These are phyloP conservation scores for Acrocephalus scirpaceus DNA, from an alignment of 2,797 vertebrate species.

Conservation along the genomic window DNA sequence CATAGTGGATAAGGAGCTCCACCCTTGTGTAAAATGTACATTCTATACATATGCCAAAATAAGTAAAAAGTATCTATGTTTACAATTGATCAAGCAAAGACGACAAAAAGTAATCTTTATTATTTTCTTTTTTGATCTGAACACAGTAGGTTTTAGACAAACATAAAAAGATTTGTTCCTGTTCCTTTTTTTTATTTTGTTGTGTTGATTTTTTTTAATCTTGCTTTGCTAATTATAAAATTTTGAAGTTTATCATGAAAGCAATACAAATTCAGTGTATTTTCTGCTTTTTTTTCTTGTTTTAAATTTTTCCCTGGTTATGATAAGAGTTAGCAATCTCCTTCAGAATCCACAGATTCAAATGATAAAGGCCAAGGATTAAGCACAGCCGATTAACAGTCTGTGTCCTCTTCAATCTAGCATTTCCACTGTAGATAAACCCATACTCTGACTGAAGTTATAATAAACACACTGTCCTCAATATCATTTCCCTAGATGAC, in stretches of 20 bases:
- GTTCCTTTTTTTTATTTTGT: neutral
- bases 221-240: neutral
- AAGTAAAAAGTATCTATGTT: neutral
- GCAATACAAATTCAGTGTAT: neutral
- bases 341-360: constrained; percentile 20
- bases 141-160: neutral
- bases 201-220: neutral
- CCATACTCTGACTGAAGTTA: constrained; percentile 70
- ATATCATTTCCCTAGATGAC: constrained; percentile 56
- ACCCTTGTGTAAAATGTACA: neutral
- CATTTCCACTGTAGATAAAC: constrained; percentile 67
- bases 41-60: neutral
- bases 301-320: neutral
- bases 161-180: neutral
- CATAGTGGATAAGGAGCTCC: neutral
- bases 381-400: constrained; percentile 74
- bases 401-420: constrained; percentile 72
- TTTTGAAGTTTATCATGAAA: neutral
- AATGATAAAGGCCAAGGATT: constrained; percentile 49
- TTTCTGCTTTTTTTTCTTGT: neutral
- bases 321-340: neutral
- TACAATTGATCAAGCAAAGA: neutral
- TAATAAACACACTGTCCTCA: constrained; percentile 51
- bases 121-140: neutral
- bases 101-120: neutral